A percentile compares a stretch with the other conserved stretches of the same genome.
phyloP scores from a whole-genome alignment of 2,113 vertebrate genomes.

The Nycticryphes semicollaris region DNA sequence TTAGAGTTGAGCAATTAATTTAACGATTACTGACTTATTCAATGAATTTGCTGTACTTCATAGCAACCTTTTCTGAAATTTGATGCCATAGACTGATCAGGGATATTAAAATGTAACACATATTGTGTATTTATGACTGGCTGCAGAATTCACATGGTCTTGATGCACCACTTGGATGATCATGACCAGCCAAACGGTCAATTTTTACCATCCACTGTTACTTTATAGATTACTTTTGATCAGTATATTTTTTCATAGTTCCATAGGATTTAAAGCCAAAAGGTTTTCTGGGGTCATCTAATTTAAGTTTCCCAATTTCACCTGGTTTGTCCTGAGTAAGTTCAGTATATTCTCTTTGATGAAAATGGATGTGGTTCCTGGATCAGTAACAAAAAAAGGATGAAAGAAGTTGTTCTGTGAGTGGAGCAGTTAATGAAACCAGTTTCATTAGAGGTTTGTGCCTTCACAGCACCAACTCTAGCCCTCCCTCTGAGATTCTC shows the following conservation, averaged over 20 bases:
- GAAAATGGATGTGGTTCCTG: background rate
- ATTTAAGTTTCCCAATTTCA: background rate
- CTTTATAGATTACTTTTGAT: background rate
- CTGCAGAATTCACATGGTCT: fast-evolving
- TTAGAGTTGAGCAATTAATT: background rate
- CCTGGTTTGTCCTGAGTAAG: background rate
- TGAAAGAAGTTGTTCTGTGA: background rate
- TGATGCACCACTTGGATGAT: background rate
- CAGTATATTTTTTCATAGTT: background rate
- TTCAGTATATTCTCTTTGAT: background rate
- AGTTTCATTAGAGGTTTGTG: background rate
- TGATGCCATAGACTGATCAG: background rate
- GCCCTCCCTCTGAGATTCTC: background rate
- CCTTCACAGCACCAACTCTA: background rate
- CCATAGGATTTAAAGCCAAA: background rate
- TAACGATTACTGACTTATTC: background rate
- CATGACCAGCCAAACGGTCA: background rate
- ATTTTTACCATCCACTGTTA: background rate
- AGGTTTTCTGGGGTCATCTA: background rate
- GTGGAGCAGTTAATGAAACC: background rate
- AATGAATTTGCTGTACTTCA: background rate
- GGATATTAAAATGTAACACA: background rate
- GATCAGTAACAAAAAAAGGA: background rate
- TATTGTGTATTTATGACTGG: background rate
- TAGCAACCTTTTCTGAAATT: background rate